phyloP scores from a whole-genome alignment of 2,797 vertebrate genomes.

The Labroides dimidiatus region DNA sequence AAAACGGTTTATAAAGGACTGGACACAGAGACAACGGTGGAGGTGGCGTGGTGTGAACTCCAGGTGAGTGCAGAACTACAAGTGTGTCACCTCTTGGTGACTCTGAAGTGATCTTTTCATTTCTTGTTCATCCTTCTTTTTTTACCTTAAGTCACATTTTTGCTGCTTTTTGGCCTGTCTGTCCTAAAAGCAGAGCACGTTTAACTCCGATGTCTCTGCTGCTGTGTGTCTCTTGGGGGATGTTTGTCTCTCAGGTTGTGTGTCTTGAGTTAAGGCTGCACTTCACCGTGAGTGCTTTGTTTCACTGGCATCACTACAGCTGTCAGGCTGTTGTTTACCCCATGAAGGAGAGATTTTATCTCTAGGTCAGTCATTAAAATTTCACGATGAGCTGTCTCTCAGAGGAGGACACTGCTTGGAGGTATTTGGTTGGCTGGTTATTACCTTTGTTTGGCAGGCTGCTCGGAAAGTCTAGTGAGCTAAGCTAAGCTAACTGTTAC shows the following conservation, averaged over 20 bases:
- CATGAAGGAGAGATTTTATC: neutral
- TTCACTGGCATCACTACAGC: neutral
- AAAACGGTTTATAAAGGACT: constrained; percentile 99
- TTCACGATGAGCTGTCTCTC: neutral
- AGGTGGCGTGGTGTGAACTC: constrained; percentile 98
- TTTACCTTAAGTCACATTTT: constrained; percentile 2
- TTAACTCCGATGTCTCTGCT: neutral
- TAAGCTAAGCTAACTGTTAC: neutral
- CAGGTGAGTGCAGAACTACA: constrained; percentile 87
- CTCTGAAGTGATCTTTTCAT: neutral
- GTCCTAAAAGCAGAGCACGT: neutral
- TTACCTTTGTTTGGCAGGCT: constrained; percentile 4
- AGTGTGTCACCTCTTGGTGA: constrained; percentile 7
- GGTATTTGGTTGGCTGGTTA: neutral
- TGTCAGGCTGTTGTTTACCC: neutral
- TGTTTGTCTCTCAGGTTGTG: neutral
- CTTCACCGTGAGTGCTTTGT: neutral
- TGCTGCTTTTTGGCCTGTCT: neutral
- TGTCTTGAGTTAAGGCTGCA: neutral
- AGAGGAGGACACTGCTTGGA: neutral
- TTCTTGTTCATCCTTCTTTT: neutral
- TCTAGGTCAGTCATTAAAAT: neutral
- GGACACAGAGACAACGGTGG: constrained; percentile 98
- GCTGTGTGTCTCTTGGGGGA: neutral
- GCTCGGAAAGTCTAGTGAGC: neutral